Base-by-base conservation (phyloP, 1,140 invertebrate genomes). In the Cotesia vestalis region DNA sequence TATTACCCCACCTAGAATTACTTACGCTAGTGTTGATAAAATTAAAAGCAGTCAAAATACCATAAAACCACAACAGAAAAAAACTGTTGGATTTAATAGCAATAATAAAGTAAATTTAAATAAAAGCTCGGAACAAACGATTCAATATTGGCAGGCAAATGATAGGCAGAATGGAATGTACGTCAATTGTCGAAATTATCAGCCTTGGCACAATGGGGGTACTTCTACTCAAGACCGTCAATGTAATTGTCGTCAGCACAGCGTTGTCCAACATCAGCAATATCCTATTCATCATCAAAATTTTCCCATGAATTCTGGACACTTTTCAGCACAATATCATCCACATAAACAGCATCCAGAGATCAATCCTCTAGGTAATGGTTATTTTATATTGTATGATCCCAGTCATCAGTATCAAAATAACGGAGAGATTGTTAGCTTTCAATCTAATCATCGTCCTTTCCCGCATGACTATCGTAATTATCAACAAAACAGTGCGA, bases 1-100 rank as follows among this genome's bases (percentile, higher is more conserved):
- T 9, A 75, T 84, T 1, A 84, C 83, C 0, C 83, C 83, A 4
- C 66, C 78, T 4, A 69, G 77, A 5, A 73, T 81, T n/a, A 73
- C 83, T 14, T 81, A 80, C 12, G 40, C 64, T 6, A 75, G 78
- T 8, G 14, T 79, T 5, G 76, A 80, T 35, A 79, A 67, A 60
- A 53, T 78, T 46, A 4, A 57, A 6, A 40, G 75, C 9, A 55
- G 53, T 61, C 11, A 40, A 12, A 34, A 72, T 20, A 4, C 55
- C 53, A 20, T 63, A 9, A 70, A 70, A 35, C 71, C 73, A 12
- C 20, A 38, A 20, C 35, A 71, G 1, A 57, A 73, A 51, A 66
- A 53, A 57, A 12, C 1, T 27, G 64, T 52, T 4, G 52, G 36
- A 52, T 53, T 55, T n/a, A 38, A 17, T 62, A 27, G 27, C 3